Conservation (phyloP, 2,113 vertebrate genomes). For the Dipodomys stephensi region DNA sequence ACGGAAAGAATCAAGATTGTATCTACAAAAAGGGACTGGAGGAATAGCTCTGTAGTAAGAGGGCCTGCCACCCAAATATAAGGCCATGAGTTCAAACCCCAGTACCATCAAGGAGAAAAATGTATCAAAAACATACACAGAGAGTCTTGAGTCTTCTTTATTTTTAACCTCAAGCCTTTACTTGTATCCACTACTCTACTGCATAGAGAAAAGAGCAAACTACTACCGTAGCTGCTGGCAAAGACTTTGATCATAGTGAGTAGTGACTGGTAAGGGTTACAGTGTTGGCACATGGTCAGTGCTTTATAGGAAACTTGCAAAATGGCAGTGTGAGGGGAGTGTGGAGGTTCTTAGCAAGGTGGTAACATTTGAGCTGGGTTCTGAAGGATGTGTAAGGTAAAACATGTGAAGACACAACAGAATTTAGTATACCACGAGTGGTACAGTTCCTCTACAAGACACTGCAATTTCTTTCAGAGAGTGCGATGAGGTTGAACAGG, state of each 20-base stretch:
- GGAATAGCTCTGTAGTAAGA: too few relatives aligned
- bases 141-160: neutral
- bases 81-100: too few relatives aligned
- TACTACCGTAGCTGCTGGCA: neutral
- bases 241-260: neutral
- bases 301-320: neutral
- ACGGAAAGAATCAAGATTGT: too few relatives aligned
- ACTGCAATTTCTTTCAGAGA: neutral
- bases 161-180: neutral
- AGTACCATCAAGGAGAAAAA: neutral
- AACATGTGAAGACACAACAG: neutral
- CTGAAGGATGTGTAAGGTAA: constrained; percentile 11
- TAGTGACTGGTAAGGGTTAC: neutral
- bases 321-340: neutral
- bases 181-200: neutral
- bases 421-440: neutral
- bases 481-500: neutral
- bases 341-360: neutral
- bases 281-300: neutral
- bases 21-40: too few relatives aligned
- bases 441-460: neutral
- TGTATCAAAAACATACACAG: neutral
- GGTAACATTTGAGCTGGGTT: neutral
- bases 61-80: too few relatives aligned
- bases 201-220: neutral